Evolutionary conservation across 2,888 invertebrate genomes (phyloP).

Genomic region (Sisyra nigra): DNA sequence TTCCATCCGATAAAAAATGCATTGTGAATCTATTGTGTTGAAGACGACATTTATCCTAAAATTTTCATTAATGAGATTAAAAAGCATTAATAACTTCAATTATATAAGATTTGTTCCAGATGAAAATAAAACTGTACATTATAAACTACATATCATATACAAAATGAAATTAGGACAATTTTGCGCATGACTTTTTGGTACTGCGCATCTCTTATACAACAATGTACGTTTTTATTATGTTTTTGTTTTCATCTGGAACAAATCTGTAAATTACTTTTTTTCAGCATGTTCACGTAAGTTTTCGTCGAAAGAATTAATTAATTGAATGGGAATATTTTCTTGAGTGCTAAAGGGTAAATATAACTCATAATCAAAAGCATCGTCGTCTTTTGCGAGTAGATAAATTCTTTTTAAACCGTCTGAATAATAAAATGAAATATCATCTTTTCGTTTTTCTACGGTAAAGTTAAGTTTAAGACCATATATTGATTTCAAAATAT

Average conservation of each 20-base stretch:
- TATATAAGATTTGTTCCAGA: no score
- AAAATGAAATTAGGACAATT: no score
- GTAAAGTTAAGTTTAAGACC: no score
- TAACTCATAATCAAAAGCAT: constrained; percentile 20
- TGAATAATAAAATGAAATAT: constrained; percentile 28
- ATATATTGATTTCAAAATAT: constrained; percentile 11
- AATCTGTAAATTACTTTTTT: no score
- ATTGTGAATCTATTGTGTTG: constrained; percentile 28
- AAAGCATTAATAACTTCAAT: constrained; percentile 3
- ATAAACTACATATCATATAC: no score
- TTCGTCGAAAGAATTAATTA: constrained; percentile 19
- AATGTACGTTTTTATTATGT: no score
- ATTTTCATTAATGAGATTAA: constrained; percentile 7
- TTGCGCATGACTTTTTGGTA: no score
- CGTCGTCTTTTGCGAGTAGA: constrained; percentile 25
- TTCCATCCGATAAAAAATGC: constrained; percentile 29
- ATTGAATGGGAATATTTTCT: constrained; percentile 23
- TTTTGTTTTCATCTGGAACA: no score
- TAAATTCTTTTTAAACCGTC: constrained; percentile 24
- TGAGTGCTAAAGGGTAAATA: constrained; percentile 28
- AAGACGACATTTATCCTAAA: constrained; percentile 24
- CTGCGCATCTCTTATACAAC: no score
- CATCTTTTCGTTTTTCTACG: constrained; percentile 29
- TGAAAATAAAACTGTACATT: no score
- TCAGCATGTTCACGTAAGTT: no score